Base-by-base conservation (phyloP, 2,113 vertebrate species). In the Muntiacus reevesi region DNA sequence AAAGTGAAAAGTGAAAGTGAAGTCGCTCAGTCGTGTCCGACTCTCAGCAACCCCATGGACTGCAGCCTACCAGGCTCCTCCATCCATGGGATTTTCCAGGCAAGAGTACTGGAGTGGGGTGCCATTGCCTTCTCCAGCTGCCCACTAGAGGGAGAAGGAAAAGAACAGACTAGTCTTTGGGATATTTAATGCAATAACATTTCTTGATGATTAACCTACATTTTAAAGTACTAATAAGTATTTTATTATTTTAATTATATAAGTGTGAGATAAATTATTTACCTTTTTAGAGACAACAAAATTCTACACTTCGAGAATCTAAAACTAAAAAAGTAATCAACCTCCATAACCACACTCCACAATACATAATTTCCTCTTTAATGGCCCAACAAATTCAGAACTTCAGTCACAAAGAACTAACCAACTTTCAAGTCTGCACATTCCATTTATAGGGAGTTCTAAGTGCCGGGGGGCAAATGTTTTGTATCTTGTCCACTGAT, bases 131-230 rank as follows among this genome's bases (percentile, higher is more conserved):
- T 40, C n/a, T 40, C 67, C 67, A 74, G 67, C 93, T 95, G 96
- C 47, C 97, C 97, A 98, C 93, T 94, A 96, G 95, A 92, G 97
- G 97, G 91, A 98, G 97, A 98, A 97, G 9, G 93, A 94, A 21
- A 82, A 91, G 52, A 83, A 62, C 3, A 93, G 36, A 93, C 71
- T 8, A 54, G 30, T 83, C 71, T 57, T 96, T 36, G 81, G 82
- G 82, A 60, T 57, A 93, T 27, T 83, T 95, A 88, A 96, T 50
- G 14, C 47, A 85, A 90, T 95, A 27, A 57, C 3, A 89, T 55
- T 79, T 82, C 84, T 91, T 96, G 36, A 84, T 92, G 6, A 87
- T 93, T 85, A 88, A 92, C 43, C 21, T 94, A 81, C 15, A 92
- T 40, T 93, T 93, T 97, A 52, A 96, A 97, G 30, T 57, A 87